These are phyloP conservation scores for Pseudoatta argentina DNA, from an alignment of 1,140 invertebrate genomes.

Conservation along the genomic window DNA sequence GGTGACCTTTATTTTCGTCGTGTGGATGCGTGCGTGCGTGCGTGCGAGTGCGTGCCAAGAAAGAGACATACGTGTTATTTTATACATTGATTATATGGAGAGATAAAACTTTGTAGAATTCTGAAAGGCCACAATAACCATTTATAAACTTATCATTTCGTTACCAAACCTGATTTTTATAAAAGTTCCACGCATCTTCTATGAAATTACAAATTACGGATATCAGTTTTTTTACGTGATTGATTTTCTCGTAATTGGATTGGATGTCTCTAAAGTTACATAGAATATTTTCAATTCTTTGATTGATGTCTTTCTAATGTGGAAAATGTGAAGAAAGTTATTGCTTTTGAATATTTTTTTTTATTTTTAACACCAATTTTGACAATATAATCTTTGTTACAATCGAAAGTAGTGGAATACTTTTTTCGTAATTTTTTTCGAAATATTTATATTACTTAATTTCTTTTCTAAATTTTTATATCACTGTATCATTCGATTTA, in stretches of 20 bases:
- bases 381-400: neutral
- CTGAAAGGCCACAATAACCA: constrained; percentile 50
- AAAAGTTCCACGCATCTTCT: neutral
- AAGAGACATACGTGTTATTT: constrained; percentile 55
- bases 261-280: neutral
- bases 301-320: neutral
- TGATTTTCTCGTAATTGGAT: neutral
- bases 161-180: constrained; percentile 29
- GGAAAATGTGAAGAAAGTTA: neutral
- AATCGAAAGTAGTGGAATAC: neutral
- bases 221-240: neutral
- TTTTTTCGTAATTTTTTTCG: neutral
- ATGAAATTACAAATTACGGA: neutral
- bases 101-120: constrained; percentile 64
- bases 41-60: constrained; percentile 9
- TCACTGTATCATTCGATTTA: neutral
- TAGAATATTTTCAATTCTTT: neutral
- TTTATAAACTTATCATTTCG: constrained; percentile 44
- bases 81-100: constrained; percentile 60
- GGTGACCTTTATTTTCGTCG: constrained; percentile 72
- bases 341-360: neutral
- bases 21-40: constrained; percentile 29
- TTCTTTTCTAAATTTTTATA: neutral
- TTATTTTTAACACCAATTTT: neutral
- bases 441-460: neutral